These are phyloP conservation scores for Chaetura pelagica DNA, from an alignment of 2,113 vertebrate genomes.

Conservation along the genomic window DNA sequence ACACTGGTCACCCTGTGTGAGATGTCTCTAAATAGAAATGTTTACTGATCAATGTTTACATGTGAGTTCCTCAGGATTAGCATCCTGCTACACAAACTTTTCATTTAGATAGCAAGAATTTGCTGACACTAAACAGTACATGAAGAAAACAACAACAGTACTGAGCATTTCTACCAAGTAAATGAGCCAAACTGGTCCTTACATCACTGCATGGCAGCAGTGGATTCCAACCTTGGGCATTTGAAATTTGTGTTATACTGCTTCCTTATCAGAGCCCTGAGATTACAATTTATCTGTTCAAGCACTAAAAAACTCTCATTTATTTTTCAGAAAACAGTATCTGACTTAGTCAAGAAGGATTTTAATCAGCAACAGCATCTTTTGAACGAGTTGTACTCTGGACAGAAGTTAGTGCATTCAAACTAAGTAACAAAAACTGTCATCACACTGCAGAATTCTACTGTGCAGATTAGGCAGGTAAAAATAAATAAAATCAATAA, in stretches of 20 bases:
- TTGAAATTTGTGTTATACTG: not conserved
- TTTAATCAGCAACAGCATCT: not conserved
- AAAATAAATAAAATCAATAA: not conserved
- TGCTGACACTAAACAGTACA: not conserved
- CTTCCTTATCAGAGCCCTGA: not conserved
- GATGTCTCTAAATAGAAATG: not conserved
- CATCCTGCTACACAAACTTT: not conserved
- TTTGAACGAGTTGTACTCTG: not conserved
- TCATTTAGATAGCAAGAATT: not conserved
- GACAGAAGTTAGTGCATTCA: not conserved
- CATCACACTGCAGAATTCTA: not conserved
- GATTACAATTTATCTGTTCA: not conserved
- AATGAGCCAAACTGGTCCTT: not conserved
- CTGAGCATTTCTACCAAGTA: not conserved
- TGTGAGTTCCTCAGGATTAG: not conserved
- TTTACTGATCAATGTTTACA: not conserved
- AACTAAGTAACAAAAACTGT: not conserved
- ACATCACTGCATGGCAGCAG: not conserved
- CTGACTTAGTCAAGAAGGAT: not conserved
- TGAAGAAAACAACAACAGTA: not conserved
- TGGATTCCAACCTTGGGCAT: not conserved
- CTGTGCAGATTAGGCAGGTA: not conserved
- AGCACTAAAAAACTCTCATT: not conserved
- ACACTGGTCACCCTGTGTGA: not conserved
- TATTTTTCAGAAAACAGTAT: not conserved